Evolutionary conservation across 1,140 invertebrate species (phyloP).

Genomic region (Hyles vespertilio): DNA sequence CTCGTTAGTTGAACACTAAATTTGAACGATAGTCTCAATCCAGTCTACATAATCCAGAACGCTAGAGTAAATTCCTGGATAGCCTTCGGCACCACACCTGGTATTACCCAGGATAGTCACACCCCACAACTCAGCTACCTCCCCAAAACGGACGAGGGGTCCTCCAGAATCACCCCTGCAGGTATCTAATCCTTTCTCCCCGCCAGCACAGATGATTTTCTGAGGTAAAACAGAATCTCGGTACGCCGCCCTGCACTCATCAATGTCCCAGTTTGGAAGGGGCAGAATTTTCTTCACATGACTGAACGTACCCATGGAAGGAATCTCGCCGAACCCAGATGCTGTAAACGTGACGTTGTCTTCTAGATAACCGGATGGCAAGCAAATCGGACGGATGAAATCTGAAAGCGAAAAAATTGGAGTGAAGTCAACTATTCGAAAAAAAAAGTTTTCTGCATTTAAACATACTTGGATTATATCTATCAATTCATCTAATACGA

Average conservation of each 20-base stretch:
- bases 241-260: slow-evolving; percentile 14
- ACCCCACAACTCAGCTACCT: slow-evolving; percentile 49
- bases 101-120: slow-evolving; percentile 77
- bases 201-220: slow-evolving; percentile 37
- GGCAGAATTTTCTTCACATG: slow-evolving; percentile 20
- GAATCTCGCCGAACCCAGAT: slow-evolving; percentile 22
- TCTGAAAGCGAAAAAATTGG: slow-evolving; percentile 19
- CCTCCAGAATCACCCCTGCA: slow-evolving; percentile 49
- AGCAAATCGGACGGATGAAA: slow-evolving; percentile 30
- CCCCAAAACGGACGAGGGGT: slow-evolving; percentile 27
- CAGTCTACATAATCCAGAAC: slow-evolving; percentile 40
- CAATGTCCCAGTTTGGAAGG: slow-evolving; percentile 12
- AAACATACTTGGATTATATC: no score
- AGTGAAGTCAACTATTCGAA: neutral
- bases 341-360: slow-evolving; percentile 15
- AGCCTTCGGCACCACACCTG: slow-evolving; percentile 67
- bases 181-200: slow-evolving; percentile 28
- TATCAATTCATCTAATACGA: no score
- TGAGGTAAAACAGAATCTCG: slow-evolving; percentile 11
- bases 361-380: slow-evolving; percentile 15
- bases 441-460: no score
- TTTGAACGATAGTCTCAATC: slow-evolving; percentile 11
- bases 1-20: neutral
- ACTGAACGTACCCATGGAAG: slow-evolving; percentile 8
- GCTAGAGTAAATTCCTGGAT: slow-evolving; percentile 77